A percentile compares a stretch with the other conserved stretches of the same genome.
These are phyloP conservation scores for Sebastes aleutianus DNA, from an alignment of 2,797 vertebrate species.

Conservation along the genomic window DNA sequence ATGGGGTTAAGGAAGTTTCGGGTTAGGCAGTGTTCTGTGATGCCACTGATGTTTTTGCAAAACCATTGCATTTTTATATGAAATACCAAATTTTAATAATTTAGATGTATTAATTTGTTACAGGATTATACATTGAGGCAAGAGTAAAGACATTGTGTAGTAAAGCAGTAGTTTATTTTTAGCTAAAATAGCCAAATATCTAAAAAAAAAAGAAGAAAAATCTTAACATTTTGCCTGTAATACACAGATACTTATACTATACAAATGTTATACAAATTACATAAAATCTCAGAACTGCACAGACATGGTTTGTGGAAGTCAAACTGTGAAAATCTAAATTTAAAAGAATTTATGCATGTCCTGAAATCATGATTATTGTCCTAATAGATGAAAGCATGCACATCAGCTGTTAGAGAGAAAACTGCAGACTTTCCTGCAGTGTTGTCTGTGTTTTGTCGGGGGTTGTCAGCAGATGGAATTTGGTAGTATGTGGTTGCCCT, in stretches of 20 bases:
- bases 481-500: constrained; percentile 69
- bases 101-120: neutral
- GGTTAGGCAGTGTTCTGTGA: neutral
- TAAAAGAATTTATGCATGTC: neutral
- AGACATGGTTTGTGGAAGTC: neutral
- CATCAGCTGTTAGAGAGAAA: neutral
- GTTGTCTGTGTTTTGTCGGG: constrained; percentile 59
- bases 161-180: neutral
- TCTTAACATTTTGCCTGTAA: neutral
- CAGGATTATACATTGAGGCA: neutral
- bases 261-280: neutral
- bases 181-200: neutral
- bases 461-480: constrained; percentile 63
- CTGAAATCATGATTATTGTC: neutral
- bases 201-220: neutral
- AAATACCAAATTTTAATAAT: neutral
- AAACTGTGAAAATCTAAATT: neutral
- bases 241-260: neutral
- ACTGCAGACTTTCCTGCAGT: constrained; percentile 33
- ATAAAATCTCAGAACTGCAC: neutral
- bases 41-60: neutral
- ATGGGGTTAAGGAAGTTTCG: neutral
- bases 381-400: neutral
- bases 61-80: neutral
- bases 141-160: neutral